phyloP scores from a whole-genome alignment of 1,140 invertebrate species.

The Drosophila rufa region DNA sequence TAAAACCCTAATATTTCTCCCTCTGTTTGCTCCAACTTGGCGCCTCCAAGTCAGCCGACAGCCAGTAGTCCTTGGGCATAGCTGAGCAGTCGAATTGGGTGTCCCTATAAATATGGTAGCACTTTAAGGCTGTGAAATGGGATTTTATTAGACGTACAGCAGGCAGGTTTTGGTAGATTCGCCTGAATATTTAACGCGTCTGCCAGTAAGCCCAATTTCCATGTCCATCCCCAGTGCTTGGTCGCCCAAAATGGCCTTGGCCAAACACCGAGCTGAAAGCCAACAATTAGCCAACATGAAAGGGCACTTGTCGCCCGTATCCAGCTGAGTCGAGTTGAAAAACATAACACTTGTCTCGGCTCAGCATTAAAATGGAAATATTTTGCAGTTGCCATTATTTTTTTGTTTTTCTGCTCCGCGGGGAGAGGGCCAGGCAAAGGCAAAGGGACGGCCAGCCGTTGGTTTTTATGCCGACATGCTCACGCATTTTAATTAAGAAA shows the following conservation, averaged over 20 bases:
- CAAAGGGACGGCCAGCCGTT: slow-evolving; percentile 37
- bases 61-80: slow-evolving; percentile 32
- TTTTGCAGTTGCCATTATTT: slow-evolving; percentile 21
- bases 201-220: neutral
- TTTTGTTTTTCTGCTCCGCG: neutral
- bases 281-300: slow-evolving; percentile 25
- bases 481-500: slow-evolving; percentile 83
- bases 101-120: slow-evolving; percentile 25
- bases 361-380: slow-evolving; percentile 53
- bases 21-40: neutral
- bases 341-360: slow-evolving; percentile 48
- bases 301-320: slow-evolving; percentile 3
- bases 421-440: neutral
- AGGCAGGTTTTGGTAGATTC: neutral
- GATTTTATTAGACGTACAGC: slow-evolving; percentile 11
- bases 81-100: slow-evolving; percentile 25
- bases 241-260: neutral
- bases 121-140: slow-evolving; percentile 1
- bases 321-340: slow-evolving; percentile 26
- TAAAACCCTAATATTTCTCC: too few species aligned
- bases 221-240: neutral
- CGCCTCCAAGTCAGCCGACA: neutral
- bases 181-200: slow-evolving; percentile 12
- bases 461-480: slow-evolving; percentile 78
- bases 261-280: slow-evolving; percentile 11